These are phyloP conservation scores for Nycticorax nycticorax DNA, from an alignment of 2,113 vertebrate species.

Conservation along the genomic window DNA sequence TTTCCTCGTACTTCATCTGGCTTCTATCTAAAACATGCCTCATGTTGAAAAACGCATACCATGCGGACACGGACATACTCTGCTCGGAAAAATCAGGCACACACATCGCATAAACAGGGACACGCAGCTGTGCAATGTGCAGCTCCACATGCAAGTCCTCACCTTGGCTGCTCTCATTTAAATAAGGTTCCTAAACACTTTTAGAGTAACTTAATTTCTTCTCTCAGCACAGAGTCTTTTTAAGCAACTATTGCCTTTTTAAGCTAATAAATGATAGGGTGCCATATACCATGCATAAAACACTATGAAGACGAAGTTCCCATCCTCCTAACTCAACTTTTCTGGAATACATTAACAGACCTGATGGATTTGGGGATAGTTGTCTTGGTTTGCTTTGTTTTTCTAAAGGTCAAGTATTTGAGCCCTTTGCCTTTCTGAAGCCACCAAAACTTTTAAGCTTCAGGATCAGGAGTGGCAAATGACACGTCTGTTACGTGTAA, in stretches of 20 bases:
- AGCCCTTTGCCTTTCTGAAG: conserved; percentile 49
- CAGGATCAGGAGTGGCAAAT: background rate
- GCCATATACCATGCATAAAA: background rate
- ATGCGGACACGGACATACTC: accelerated
- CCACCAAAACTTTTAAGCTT: conserved; percentile 1
- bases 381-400: background rate
- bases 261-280: background rate
- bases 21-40: background rate
- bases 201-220: background rate
- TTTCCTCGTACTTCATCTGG: background rate
- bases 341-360: background rate
- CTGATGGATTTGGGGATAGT: background rate
- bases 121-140: background rate
- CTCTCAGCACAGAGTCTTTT: background rate
- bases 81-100: background rate
- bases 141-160: background rate
- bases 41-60: background rate
- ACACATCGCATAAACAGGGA: background rate
- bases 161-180: background rate
- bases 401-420: background rate
- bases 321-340: background rate
- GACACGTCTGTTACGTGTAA: background rate
- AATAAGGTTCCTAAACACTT: background rate
- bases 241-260: background rate
- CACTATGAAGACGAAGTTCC: background rate